Conservation (phyloP, 2,888 invertebrate genomes). For the Timema podura region DNA sequence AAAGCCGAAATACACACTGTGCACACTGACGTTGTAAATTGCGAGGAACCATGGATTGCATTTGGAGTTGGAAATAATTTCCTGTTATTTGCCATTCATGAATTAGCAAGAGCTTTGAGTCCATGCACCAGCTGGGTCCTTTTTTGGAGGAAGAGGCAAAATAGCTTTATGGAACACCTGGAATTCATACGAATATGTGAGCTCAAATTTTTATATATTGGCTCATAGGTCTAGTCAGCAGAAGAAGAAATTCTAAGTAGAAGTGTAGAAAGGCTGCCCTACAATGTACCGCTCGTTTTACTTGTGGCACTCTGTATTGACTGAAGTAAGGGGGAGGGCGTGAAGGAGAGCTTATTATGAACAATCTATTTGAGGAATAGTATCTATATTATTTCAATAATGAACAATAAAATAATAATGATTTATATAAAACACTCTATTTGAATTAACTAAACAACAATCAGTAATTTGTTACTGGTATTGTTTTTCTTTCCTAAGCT, state of each 20-base stretch:
- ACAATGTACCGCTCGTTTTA: not conserved
- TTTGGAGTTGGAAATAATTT: not conserved
- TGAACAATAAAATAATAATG: too few species aligned
- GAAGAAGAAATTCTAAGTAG: not conserved
- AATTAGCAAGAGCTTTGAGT: not conserved
- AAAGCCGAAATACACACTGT: not conserved
- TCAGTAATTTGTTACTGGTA: too few species aligned
- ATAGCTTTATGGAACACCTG: not conserved
- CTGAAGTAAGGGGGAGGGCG: too few species aligned
- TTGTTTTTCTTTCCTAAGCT: too few species aligned
- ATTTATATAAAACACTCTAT: too few species aligned
- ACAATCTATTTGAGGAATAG: too few species aligned
- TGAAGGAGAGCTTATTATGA: too few species aligned
- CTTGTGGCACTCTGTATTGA: constrained; percentile 4
- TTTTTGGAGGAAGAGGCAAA: constrained; percentile 6
- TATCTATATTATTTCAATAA: too few species aligned
- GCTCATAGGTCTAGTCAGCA: not conserved
- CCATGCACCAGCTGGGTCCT: too few species aligned
- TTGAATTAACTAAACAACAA: too few species aligned
- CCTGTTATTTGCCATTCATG: not conserved
- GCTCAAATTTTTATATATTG: not conserved
- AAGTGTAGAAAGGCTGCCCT: too few species aligned
- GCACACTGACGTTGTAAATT: not conserved
- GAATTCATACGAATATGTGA: not conserved
- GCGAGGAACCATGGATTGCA: not conserved